Percentiles rank a stretch among this genome's conserved stretches.
phyloP scores from a whole-genome alignment of 2,888 invertebrate species.

The Atrina japonica region DNA sequence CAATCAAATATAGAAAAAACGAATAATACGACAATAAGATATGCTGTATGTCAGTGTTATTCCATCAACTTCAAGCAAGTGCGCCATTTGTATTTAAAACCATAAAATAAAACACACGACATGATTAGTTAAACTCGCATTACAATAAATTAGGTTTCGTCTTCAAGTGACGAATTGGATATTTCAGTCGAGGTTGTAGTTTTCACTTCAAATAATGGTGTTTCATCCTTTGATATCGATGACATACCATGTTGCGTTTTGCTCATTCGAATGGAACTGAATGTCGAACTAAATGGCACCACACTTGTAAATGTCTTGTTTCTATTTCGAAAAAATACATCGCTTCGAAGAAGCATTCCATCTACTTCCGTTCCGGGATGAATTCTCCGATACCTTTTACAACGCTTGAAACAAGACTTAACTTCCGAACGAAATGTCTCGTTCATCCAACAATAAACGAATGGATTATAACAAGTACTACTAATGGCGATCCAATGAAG shows the following conservation, averaged over 20 bases:
- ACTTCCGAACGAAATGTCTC: constrained; percentile 80
- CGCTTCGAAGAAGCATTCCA: constrained; percentile 53
- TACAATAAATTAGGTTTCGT: neutral
- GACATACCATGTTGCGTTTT: neutral
- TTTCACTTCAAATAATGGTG: constrained; percentile 7
- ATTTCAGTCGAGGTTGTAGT: constrained; percentile 4
- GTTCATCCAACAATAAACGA: constrained; percentile 82
- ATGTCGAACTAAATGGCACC: constrained; percentile 28
- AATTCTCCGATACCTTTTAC: constrained; percentile 49
- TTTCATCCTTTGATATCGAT: constrained; percentile 19
- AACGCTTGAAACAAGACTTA: constrained; percentile 74
- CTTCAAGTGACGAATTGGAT: neutral
- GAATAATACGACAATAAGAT: too few species aligned
- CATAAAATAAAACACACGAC: too few species aligned
- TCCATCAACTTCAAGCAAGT: too few species aligned
- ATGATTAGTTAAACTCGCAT: too few species aligned
- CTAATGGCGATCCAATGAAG: constrained; percentile 82
- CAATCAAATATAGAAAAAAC: too few species aligned
- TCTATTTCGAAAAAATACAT: constrained; percentile 44
- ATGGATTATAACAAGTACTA: constrained; percentile 82
- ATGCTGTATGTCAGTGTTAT: too few species aligned
- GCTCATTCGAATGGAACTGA: constrained; percentile 36
- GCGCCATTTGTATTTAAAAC: too few species aligned
- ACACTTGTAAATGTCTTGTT: constrained; percentile 34
- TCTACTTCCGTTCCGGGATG: constrained; percentile 56